Evolutionary conservation across 2,888 invertebrate genomes (phyloP), one percentile per base, ranked within the genome.

Genomic region (Terebella lapidaria): DNA sequence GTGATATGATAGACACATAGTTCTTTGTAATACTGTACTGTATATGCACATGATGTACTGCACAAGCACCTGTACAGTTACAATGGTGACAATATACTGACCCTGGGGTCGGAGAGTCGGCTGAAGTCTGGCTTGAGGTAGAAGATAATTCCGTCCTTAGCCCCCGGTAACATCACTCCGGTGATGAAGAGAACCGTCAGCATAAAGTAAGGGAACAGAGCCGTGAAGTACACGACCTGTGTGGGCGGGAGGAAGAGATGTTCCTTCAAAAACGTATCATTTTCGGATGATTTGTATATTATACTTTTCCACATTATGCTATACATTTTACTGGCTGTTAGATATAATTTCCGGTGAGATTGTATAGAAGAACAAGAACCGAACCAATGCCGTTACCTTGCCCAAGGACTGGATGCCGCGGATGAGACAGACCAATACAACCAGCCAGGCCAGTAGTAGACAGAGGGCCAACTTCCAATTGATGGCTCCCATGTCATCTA

Each of bases 41-140:
- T n/a, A n/a, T n/a, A n/a, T n/a, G n/a, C n/a, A n/a, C n/a, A n/a
- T n/a, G n/a, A n/a, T n/a, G n/a, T n/a, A n/a, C n/a, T n/a, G n/a
- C n/a, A n/a, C n/a, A n/a, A n/a, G n/a, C n/a, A n/a, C n/a, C n/a
- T n/a, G n/a, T n/a, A n/a, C n/a, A n/a, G n/a, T n/a, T n/a, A n/a
- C n/a, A n/a, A n/a, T n/a, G n/a, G n/a, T n/a, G n/a, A n/a, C n/a
- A n/a, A n/a, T n/a, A n/a, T 26, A 47, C 60, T 67, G 66, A 81
- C 83, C 70, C 88, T 87, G 3, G 90, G 87, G 72, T 90, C 88
- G 30, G 84, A 83, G 56, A 90, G 83, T 71, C 86, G 87, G 55
- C 85, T 84, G 83, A 89, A 90, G 72, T 89, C 87, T 1, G 91
- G 91, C 49, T 87, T 89, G 54, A 91, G 81, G 75, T 91, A 92